Conservation (phyloP, 1,140 invertebrate genomes). For the Papilio polytes region DNA sequence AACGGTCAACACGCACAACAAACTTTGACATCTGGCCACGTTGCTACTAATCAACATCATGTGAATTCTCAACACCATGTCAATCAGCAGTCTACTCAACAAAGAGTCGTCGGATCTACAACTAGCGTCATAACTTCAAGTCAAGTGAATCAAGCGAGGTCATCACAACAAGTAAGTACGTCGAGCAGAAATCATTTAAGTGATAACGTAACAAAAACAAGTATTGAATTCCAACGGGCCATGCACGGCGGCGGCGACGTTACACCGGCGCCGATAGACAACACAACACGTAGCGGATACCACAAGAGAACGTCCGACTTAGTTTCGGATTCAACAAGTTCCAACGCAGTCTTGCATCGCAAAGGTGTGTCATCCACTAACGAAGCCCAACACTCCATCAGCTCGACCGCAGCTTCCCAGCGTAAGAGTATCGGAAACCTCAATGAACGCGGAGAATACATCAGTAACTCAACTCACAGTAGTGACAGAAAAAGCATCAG, state of each 20-base stretch:
- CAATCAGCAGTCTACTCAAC: conserved; percentile 9
- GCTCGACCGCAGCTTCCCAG: conserved; percentile 90
- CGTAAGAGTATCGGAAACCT: conserved; percentile 91
- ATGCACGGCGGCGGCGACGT: conserved; percentile 73
- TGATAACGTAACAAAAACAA: conserved; percentile 76
- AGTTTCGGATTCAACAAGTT: conserved; percentile 88
- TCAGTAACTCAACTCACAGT: conserved; percentile 86
- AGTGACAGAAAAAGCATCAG: conserved; percentile 90
- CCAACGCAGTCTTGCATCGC: conserved; percentile 90
- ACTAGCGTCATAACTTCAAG: conserved; percentile 43
- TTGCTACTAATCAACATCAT: conserved; percentile 29
- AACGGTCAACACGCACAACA: conserved; percentile 34
- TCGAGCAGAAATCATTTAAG: conserved; percentile 70
- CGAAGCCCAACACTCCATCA: conserved; percentile 87
- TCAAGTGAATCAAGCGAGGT: conserved; percentile 47
- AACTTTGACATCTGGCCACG: conserved; percentile 38
- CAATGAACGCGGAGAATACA: conserved; percentile 88
- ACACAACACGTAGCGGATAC: conserved; percentile 67
- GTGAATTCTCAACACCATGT: conserved; percentile 30
- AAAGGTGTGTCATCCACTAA: conserved; percentile 85
- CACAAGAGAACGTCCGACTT: conserved; percentile 90
- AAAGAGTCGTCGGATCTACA: conserved; percentile 45
- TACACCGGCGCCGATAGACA: conserved; percentile 49
- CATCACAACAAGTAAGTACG: conserved; percentile 58
- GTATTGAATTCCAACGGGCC: conserved; percentile 77